Conservation (phyloP, 1,140 invertebrate genomes). For the Trypoxylus dichotomus region DNA sequence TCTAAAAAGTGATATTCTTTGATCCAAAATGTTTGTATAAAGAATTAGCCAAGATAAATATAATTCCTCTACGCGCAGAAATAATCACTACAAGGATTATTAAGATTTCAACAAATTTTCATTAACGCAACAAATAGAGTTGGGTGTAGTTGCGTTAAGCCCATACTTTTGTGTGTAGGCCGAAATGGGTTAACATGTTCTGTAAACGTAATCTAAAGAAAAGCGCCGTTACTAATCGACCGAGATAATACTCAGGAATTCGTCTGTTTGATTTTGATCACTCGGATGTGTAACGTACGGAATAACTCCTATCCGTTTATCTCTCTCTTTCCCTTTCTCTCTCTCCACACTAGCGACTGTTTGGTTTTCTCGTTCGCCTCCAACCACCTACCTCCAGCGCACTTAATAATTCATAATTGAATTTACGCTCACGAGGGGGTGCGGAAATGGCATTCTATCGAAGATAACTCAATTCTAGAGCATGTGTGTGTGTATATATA, state of each 20-base stretch:
- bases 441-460: conserved; percentile 22
- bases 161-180: no score
- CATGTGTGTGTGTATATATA: not conserved
- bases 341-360: not conserved
- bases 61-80: no score
- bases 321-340: not conserved
- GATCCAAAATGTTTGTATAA: no score
- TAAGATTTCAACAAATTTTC: no score
- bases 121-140: no score
- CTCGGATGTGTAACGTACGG: not conserved
- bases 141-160: no score
- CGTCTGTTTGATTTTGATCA: conserved; percentile 20
- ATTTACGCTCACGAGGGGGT: conserved; percentile 20
- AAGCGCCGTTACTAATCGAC: not conserved
- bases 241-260: conserved; percentile 8
- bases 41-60: no score
- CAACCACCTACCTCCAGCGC: conserved; percentile 2
- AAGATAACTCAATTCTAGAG: conserved; percentile 12
- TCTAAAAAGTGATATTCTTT: no score
- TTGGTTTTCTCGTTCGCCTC: conserved; percentile 13
- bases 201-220: conserved; percentile 3
- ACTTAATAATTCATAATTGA: conserved; percentile 25
- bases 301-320: not conserved
- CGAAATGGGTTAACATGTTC: conserved; percentile 15
- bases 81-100: no score